A percentile compares a stretch with the other conserved stretches of the same genome.
Evolutionary conservation across 2,888 invertebrate genomes (phyloP).

Genomic region (Tachina fera): DNA sequence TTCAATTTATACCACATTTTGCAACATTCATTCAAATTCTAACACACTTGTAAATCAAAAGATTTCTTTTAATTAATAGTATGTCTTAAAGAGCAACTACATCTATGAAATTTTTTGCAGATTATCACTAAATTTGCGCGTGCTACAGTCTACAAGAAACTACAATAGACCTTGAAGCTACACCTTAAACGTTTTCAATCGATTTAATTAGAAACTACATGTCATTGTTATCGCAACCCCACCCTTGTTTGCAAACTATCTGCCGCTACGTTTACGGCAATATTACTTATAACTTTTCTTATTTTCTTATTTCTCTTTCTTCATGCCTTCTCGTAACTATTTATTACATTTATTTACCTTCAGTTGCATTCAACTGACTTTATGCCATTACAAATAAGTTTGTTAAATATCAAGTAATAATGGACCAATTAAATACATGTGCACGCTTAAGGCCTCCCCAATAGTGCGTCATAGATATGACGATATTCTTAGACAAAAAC

Average conservation of each 20-base stretch:
- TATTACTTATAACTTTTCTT: neutral
- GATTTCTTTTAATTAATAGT: too few species aligned
- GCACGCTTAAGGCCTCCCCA: neutral
- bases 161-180: conserved; percentile 39
- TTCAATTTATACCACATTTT: too few species aligned
- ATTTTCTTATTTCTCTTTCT: conserved; percentile 9
- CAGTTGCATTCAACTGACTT: neutral
- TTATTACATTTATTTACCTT: neutral
- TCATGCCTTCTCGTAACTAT: neutral
- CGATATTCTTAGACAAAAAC: conserved; percentile 16
- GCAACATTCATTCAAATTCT: too few species aligned
- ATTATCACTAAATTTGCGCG: too few species aligned
- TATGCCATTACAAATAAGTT: neutral
- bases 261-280: conserved; percentile 2
- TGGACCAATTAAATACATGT: conserved; percentile 41
- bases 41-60: too few species aligned
- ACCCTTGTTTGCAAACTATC: neutral
- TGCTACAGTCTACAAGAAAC: neutral
- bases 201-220: conserved; percentile 47
- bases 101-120: neutral
- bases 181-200: conserved; percentile 50
- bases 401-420: neutral
- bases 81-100: neutral
- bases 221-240: conserved; percentile 8
- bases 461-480: conserved; percentile 35